Base-by-base conservation (phyloP, 2,888 invertebrate species). In the Stomorhina lunata region DNA sequence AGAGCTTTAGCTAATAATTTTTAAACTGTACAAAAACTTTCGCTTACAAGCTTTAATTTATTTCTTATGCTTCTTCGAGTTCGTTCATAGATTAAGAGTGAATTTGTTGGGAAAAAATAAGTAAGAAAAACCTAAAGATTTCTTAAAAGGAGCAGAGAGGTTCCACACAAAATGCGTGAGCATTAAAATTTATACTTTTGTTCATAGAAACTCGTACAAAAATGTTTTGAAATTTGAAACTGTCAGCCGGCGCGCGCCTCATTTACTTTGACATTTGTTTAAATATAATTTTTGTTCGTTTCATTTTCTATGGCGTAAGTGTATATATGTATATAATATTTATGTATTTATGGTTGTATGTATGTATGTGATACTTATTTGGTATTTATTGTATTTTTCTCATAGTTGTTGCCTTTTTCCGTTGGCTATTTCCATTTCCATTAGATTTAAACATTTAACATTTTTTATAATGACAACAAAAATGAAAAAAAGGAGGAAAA, bases 221-320 rank as follows among this genome's bases (percentile, higher is more conserved):
- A 69, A 48, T 82, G 76, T 81, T 68, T 59, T 80, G 84, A 82
- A 82, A 83, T 84, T 84, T 81, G 78, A 84, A 79, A 81, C 80
- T 80, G 72, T 80, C 77, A 84, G 80, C 80, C 77, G 72, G 75
- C 75, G 78, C 57, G 73, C 82, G 75, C 80, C 55, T 80, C 75
- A 72, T 83, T 83, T 79, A 75, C 63, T 81, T 78, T 75, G 59
- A 78, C 66, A 78, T 75, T 78, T 81, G 48, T 50, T 73, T 68
- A 77, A 76, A 68, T 55, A 12, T n/a, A n/a, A n/a, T 43, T 34
- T 32, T 34, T n/a, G 29, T 57, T 32, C 15, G n/a, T 65, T n/a
- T 80, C 75, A 72, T 83, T 83, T 79, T 69, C 63, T 81, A 75
- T 75, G 59, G 75, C 66, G 75, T 75, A 75, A 78, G 48, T 50